Conservation (phyloP, 2,113 vertebrate genomes). For the Erinaceus europaeus region DNA sequence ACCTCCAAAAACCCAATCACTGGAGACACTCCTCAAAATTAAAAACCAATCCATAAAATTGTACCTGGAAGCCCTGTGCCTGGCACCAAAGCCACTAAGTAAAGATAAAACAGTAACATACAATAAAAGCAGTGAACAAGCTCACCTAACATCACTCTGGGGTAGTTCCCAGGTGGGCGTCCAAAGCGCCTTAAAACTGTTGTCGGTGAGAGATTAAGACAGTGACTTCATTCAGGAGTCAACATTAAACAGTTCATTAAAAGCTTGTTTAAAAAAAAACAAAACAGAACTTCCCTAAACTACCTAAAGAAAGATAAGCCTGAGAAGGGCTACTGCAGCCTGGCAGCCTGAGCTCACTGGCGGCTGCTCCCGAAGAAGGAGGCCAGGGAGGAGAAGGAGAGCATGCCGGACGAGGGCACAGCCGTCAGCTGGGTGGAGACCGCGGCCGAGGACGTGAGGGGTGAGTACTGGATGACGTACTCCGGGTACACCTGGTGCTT, state of each 20-base stretch:
- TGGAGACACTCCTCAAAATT: constrained; percentile 6
- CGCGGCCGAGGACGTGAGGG: background rate
- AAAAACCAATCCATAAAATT: constrained; percentile 65
- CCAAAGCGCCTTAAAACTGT: constrained; percentile 36
- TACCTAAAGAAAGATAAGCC: background rate
- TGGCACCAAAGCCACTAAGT: constrained; percentile 40
- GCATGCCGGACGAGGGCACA: background rate
- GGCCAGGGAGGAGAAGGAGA: background rate
- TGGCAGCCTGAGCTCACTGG: background rate
- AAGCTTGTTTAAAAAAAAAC: constrained; percentile 24
- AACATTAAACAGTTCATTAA: constrained; percentile 64
- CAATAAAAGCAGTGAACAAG: constrained; percentile 30
- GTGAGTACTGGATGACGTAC: constrained; percentile 91
- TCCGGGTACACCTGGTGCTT: constrained; percentile 94
- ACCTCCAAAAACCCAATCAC: background rate
- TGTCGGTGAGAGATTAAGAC: constrained; percentile 24
- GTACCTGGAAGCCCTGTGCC: background rate
- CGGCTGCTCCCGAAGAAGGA: constrained; percentile 20
- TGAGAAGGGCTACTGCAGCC: background rate
- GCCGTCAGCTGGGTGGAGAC: rapidly evolving
- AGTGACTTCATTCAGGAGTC: constrained; percentile 6
- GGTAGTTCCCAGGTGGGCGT: background rate
- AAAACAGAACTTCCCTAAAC: background rate
- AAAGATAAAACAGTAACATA: constrained; percentile 32
- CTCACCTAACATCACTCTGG: background rate